Conservation (phyloP, 1,140 invertebrate genomes). For the Galleria mellonella region DNA sequence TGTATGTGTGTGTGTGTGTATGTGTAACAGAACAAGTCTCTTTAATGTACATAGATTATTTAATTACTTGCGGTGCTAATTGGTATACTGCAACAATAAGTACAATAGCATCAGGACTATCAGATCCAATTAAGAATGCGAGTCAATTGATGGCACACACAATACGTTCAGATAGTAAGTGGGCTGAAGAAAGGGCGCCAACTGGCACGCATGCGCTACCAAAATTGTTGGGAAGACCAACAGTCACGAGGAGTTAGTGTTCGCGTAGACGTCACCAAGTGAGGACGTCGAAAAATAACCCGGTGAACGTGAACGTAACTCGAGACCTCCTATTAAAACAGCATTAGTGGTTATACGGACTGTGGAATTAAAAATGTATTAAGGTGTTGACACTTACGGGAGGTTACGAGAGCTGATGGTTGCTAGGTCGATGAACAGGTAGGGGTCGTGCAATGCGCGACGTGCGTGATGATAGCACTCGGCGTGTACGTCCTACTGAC, state of each 20-base stretch:
- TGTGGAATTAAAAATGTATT: conserved; percentile 21
- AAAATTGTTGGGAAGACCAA: conserved; percentile 24
- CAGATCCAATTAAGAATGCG: conserved; percentile 54
- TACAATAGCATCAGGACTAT: conserved; percentile 4
- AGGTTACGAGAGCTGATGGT: conserved; percentile 1
- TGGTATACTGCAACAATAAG: neutral
- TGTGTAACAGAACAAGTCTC: too few relatives aligned
- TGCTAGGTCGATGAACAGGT: conserved; percentile 6
- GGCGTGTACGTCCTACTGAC: conserved; percentile 50
- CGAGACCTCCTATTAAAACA: conserved; percentile 8
- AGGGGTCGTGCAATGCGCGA: conserved; percentile 50
- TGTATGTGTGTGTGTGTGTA: too few relatives aligned
- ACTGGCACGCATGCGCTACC: conserved; percentile 48
- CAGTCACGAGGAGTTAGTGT: conserved; percentile 52
- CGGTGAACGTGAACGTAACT: too few relatives aligned
- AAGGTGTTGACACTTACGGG: neutral
- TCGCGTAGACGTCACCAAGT: conserved; percentile 22
- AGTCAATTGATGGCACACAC: conserved; percentile 57
- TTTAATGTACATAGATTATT: too few relatives aligned
- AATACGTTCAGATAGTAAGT: conserved; percentile 47
- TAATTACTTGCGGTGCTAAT: too few relatives aligned
- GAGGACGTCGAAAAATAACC: conserved; percentile 21
- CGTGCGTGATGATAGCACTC: conserved; percentile 50
- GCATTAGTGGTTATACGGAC: conserved; percentile 18
- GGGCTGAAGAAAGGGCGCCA: conserved; percentile 63